Evolutionary conservation across 2,797 vertebrate genomes (phyloP), one percentile per base, ranked within the genome.

Genomic region (Pangasius djambal): DNA sequence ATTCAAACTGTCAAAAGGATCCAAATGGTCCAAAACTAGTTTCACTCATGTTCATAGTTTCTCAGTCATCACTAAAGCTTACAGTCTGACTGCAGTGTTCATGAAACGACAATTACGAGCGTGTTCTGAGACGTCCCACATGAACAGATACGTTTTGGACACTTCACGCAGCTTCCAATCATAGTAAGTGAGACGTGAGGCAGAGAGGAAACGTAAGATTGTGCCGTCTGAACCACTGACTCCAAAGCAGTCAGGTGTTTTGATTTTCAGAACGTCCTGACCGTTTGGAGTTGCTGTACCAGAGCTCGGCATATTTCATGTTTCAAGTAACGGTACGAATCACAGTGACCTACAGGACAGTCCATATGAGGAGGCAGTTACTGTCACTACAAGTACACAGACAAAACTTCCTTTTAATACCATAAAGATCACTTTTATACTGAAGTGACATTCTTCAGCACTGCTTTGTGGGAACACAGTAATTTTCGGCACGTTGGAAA

Each of bases 21-120:
- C 94, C 86, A n/a, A 91, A 93, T 94, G 93, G 92, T 96, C 93
- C 93, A 95, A 95, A 95, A 95, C 94, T 95, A 95, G 89, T 96
- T 97, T 95, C 94, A 93, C 92, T 93, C 93, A 92, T 90, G 92
- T 88, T 92, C 92, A 93, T 92, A 92, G 92, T 94, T 94, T 91
- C 92, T 93, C 93, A 92, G 89, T 89, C 91, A 93, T 92, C 88
- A 93, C 93, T 93, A 92, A 93, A 95, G 92, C 93, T 93, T 93
- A 65, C 37, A 83, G 81, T 18, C 63, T n/a, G 37, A 65, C 59
- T 44, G 34, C 59, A 44, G 59, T 1, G 37, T 40, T 61, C 4
- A 81, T 59, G 20, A 59, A 59, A 82, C 1, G 0, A 82, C 78
- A 59, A 81, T 59, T 57, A 57, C 34, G 12, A 61, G 34, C 1